Evolutionary conservation across 2,888 invertebrate genomes (phyloP).

Genomic region (Torymus tubicola): DNA sequence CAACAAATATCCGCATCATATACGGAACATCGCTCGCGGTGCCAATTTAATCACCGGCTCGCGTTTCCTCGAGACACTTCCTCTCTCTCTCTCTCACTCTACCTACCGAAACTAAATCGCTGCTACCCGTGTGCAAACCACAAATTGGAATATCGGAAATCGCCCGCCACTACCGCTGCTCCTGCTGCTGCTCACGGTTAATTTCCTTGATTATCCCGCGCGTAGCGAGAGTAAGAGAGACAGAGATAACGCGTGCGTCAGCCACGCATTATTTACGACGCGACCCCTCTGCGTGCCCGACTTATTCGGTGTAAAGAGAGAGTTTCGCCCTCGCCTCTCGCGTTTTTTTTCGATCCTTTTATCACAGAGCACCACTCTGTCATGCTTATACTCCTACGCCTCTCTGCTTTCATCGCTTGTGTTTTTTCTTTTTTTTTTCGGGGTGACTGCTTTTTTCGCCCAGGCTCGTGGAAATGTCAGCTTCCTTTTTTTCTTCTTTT

Average conservation of each 20-base stretch:
- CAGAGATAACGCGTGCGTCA: constrained; percentile 52
- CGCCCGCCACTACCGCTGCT: neutral
- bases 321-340: neutral
- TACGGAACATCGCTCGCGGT: neutral
- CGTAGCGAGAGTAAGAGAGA: too few species aligned
- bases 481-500: too few species aligned
- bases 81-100: neutral
- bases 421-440: too few species aligned
- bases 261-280: neutral
- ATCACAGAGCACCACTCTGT: neutral
- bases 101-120: too few species aligned
- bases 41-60: constrained; percentile 29
- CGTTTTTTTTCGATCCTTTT: neutral
- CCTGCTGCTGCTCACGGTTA: constrained; percentile 46
- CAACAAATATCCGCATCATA: too few species aligned
- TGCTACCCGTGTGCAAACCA: neutral
- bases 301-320: too few species aligned
- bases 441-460: too few species aligned
- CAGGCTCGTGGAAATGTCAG: too few species aligned
- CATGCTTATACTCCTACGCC: too few species aligned
- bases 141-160: constrained; percentile 36
- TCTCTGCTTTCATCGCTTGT: too few species aligned
- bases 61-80: constrained; percentile 33
- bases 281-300: neutral
- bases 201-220: constrained; percentile 67